These are phyloP conservation scores for Listronotus bonariensis DNA, from an alignment of 1,140 invertebrate genomes.

Conservation along the genomic window DNA sequence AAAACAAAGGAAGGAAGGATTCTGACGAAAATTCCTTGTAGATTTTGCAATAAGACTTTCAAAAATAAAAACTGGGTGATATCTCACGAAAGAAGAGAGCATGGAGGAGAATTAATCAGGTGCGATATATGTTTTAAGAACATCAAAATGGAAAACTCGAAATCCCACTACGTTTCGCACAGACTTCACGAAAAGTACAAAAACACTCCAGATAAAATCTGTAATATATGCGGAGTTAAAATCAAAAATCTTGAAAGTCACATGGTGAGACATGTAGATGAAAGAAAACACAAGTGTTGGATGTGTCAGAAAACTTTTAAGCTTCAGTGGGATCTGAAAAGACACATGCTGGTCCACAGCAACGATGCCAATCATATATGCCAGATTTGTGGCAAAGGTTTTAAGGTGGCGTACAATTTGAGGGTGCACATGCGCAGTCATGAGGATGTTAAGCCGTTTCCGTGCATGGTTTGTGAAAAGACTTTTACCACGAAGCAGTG, in stretches of 20 bases:
- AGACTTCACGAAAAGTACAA: constrained; percentile 17
- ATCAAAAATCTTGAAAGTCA: constrained; percentile 7
- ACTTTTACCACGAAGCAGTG: constrained; percentile 37
- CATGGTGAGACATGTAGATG: constrained; percentile 19
- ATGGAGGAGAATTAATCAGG: constrained; percentile 48
- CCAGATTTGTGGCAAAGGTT: constrained; percentile 34
- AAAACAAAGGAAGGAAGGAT: not conserved
- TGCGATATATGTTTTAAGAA: constrained; percentile 59
- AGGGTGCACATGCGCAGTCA: constrained; percentile 66
- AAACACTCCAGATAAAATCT: constrained; percentile 12
- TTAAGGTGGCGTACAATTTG: constrained; percentile 30
- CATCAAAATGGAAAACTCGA: constrained; percentile 58
- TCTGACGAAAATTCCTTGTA: constrained; percentile 11
- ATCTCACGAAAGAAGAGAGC: constrained; percentile 18
- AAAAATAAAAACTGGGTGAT: constrained; percentile 22
- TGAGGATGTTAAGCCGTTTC: constrained; percentile 72
- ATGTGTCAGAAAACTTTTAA: constrained; percentile 25
- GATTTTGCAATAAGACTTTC: constrained; percentile 13
- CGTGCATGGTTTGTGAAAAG: constrained; percentile 70
- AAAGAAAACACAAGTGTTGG: constrained; percentile 14
- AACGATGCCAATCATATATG: constrained; percentile 36
- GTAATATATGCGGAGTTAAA: constrained; percentile 17
- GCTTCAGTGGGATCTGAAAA: constrained; percentile 18
- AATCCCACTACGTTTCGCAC: constrained; percentile 10
- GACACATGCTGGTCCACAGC: constrained; percentile 34